phyloP scores from a whole-genome alignment of 2,113 vertebrate genomes.

The Carettochelys insculpta region DNA sequence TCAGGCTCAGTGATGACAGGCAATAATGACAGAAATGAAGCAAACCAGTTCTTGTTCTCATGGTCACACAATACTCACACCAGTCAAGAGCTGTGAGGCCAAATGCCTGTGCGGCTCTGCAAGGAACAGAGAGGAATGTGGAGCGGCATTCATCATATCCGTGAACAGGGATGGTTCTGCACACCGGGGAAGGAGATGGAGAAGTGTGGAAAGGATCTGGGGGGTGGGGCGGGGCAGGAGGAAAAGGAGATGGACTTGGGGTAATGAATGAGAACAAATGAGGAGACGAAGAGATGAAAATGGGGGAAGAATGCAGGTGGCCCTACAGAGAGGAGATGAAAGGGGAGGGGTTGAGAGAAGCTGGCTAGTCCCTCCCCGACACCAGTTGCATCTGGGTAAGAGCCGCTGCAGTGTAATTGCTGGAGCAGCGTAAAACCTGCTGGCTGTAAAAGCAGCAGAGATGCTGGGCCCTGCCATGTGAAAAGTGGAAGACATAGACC shows the following conservation, averaged over 20 bases:
- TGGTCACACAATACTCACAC: neutral
- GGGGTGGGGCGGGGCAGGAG: too few relatives aligned
- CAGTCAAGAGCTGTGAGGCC: constrained; percentile 27
- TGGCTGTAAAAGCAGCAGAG: neutral
- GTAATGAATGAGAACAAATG: too few relatives aligned
- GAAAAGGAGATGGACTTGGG: neutral
- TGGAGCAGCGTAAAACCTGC: neutral
- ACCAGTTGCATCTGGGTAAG: constrained; percentile 32
- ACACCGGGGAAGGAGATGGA: neutral
- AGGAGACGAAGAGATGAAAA: neutral
- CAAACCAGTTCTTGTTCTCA: constrained; percentile 44
- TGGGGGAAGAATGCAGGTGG: neutral
- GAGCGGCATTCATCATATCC: neutral
- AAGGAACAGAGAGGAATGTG: neutral
- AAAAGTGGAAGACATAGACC: constrained; percentile 53
- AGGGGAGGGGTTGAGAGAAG: too few relatives aligned
- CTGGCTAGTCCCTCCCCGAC: too few relatives aligned
- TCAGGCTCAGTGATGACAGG: neutral
- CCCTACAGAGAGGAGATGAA: neutral
- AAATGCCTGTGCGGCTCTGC: neutral
- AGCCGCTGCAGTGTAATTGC: fast-evolving
- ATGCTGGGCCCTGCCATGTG: constrained; percentile 39
- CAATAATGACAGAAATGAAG: constrained; percentile 27
- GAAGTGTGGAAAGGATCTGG: neutral
- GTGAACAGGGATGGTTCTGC: neutral